These are phyloP conservation scores for Amiota minor DNA, from an alignment of 2,888 invertebrate species.

Conservation along the genomic window DNA sequence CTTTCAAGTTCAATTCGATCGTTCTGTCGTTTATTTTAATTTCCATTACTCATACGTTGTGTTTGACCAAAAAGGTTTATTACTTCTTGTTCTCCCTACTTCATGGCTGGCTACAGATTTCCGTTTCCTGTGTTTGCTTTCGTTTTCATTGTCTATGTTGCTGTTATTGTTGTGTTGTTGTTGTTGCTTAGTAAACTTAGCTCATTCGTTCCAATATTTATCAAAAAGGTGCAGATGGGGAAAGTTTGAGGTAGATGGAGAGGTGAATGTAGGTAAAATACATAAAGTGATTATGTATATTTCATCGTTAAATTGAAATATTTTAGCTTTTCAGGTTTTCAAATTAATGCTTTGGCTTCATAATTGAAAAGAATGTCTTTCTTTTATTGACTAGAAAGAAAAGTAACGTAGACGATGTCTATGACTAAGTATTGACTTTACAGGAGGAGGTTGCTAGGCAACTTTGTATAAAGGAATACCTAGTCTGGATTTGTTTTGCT, in stretches of 20 bases:
- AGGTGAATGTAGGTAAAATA: too few relatives aligned
- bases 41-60: constrained; percentile 1
- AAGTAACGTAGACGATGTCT: neutral
- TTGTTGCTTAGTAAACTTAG: neutral
- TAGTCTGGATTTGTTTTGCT: neutral
- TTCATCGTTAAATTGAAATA: constrained; percentile 44
- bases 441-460: neutral
- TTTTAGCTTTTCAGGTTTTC: constrained; percentile 35
- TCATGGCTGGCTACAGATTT: neutral
- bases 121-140: neutral
- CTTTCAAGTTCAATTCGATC: too few relatives aligned
- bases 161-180: neutral
- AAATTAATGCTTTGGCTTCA: constrained; percentile 42
- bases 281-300: constrained; percentile 19
- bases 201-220: too few relatives aligned
- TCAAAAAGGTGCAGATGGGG: too few relatives aligned
- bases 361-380: constrained; percentile 60
- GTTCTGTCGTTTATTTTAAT: neutral
- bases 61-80: neutral
- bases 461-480: neutral
- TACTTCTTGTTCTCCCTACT: neutral
- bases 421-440: neutral
- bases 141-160: neutral
- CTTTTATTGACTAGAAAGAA: neutral
- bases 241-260: too few relatives aligned